phyloP scores from a whole-genome alignment of 2,113 vertebrate genomes.

The Trogon melanurus region DNA sequence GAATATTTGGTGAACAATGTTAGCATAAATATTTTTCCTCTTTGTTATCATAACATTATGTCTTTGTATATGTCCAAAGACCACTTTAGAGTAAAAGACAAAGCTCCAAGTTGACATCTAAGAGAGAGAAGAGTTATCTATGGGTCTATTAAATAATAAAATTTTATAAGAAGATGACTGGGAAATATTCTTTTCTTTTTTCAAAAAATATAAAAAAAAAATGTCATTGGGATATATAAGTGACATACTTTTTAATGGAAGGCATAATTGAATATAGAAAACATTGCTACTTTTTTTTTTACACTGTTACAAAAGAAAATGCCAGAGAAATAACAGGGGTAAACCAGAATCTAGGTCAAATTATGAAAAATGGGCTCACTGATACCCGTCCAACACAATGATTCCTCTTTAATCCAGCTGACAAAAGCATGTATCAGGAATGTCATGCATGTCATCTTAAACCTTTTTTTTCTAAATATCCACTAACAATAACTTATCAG shows the following conservation, averaged over 20 bases:
- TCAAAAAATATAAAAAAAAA: not conserved
- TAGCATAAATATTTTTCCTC: not conserved
- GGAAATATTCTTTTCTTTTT: not conserved
- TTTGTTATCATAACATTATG: not conserved
- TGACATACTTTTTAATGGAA: not conserved
- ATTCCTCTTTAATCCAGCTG: not conserved
- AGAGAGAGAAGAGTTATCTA: not conserved
- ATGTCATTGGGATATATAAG: not conserved
- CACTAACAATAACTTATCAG: not conserved
- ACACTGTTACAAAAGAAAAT: not conserved
- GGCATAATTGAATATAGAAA: not conserved
- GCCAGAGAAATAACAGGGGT: not conserved
- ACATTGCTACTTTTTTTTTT: not conserved
- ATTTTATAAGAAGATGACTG: not conserved
- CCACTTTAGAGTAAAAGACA: not conserved
- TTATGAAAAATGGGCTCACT: not conserved
- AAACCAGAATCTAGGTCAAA: not conserved
- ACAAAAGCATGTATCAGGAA: not conserved
- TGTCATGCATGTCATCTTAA: fast-evolving
- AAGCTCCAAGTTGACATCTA: not conserved
- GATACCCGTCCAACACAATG: not conserved
- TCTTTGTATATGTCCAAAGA: not conserved
- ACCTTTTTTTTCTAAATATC: not conserved
- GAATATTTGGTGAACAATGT: not conserved
- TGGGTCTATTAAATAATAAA: not conserved